Evolutionary conservation across 2,797 vertebrate genomes (phyloP), one percentile per base, ranked within the genome.

Genomic region (Nasua narica): DNA sequence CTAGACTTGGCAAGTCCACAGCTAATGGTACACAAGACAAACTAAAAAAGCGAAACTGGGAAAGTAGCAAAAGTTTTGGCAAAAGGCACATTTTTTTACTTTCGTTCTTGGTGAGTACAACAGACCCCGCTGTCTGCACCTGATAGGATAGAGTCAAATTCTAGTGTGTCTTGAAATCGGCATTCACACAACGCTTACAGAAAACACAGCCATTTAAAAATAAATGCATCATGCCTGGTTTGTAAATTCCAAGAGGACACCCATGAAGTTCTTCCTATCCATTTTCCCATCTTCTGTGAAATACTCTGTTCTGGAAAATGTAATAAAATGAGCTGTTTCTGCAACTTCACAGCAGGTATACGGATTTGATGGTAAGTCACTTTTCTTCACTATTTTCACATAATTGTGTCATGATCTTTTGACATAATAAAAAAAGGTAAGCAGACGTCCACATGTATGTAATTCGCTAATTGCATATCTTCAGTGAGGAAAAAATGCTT

Each of bases 341-440:
- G 89, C 85, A 96, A 91, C 90, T 96, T 97, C 97, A 97, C 97
- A 98, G 98, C 94, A 97, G 97, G 95, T 95, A 97, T 96, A 98
- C 95, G 91, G 95, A 98, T 96, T 96, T 96, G 96, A 97, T 95
- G 87, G 96, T 67, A 97, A 97, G 97, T 98, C 90, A 72, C 88
- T 95, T 97, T 96, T 96, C 96, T 98, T 97, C 92, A 97, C 54
- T 88, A 90, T 97, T 96, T 97, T 97, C 84, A 96, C 72, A 89
- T 76, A 96, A 97, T 97, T 97, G 91, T 93, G 91, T 91, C 89
- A 52, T 32, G 78, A 98, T 98, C 96, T 97, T 97, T 96, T 90
- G 97, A 98, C 90, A 98, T 97, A 96, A 97, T 48, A 48, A 72
- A 96, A 98, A 97, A 98, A 97, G 93, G 96, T 96, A 98, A 98